phyloP scores from a whole-genome alignment of 2,797 vertebrate species.

The Rachycentron canadum region DNA sequence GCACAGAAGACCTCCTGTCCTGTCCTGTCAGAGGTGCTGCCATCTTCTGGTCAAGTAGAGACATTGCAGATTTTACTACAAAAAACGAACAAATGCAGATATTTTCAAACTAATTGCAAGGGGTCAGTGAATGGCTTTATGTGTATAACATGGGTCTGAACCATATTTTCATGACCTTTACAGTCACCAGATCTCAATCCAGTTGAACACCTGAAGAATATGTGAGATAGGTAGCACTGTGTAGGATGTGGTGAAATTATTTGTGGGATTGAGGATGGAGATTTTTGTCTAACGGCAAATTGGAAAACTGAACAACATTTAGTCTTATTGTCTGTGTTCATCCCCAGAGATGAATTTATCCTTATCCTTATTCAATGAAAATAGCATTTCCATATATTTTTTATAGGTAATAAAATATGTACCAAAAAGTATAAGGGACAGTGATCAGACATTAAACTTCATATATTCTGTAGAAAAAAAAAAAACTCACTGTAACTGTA shows the following conservation, averaged over 20 bases:
- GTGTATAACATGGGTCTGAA: neutral
- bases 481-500: neutral
- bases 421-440: neutral
- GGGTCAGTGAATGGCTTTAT: neutral
- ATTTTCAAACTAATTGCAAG: neutral
- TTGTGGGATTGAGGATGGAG: neutral
- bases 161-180: neutral
- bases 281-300: neutral
- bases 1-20: neutral
- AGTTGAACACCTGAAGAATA: neutral
- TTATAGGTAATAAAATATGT: neutral
- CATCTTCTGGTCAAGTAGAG: slow-evolving; percentile 23
- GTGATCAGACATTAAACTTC: neutral
- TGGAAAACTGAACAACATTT: neutral
- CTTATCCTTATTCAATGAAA: neutral
- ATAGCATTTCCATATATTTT: slow-evolving; percentile 5
- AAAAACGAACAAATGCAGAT: neutral
- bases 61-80: neutral
- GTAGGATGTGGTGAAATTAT: neutral
- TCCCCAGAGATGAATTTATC: neutral
- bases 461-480: neutral
- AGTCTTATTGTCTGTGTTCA: neutral
- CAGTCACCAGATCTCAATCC: neutral
- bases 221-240: neutral
- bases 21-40: neutral